These are phyloP conservation scores for Plagodis pulveraria DNA, from an alignment of 2,888 invertebrate species.

Conservation along the genomic window DNA sequence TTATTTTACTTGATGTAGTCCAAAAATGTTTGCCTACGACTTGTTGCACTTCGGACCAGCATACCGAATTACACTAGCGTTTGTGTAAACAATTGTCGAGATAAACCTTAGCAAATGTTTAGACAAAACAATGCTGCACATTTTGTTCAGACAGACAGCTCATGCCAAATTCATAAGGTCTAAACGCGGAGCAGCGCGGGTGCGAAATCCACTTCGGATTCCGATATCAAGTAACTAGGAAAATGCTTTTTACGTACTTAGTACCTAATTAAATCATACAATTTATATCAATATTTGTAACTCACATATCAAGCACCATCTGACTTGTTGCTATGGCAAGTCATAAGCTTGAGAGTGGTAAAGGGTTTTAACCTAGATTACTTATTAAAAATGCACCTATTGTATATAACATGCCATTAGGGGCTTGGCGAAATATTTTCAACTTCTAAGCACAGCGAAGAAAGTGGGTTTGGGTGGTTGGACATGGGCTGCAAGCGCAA, in stretches of 20 bases:
- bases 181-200: conserved; percentile 27
- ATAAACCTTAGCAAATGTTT: conserved; percentile 11
- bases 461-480: no score
- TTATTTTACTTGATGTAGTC: no score
- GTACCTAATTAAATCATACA: conserved; percentile 40
- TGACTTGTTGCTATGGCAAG: no score
- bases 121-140: conserved; percentile 23
- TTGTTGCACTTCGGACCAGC: no score
- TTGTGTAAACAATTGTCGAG: conserved; percentile 18
- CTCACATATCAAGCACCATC: no score
- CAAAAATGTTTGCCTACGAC: no score
- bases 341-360: no score
- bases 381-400: no score
- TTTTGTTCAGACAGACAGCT: conserved; percentile 36
- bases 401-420: no score
- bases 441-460: no score
- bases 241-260: conserved; percentile 47
- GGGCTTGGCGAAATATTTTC: background rate
- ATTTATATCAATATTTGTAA: background rate
- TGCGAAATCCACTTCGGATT: conserved; percentile 56
- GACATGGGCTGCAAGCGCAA: no score
- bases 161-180: conserved; percentile 66
- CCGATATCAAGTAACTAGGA: conserved; percentile 42
- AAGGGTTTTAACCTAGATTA: no score
- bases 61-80: conserved; percentile 12